Evolutionary conservation across 2,113 vertebrate genomes (phyloP).

Genomic region (Amia ocellicauda): DNA sequence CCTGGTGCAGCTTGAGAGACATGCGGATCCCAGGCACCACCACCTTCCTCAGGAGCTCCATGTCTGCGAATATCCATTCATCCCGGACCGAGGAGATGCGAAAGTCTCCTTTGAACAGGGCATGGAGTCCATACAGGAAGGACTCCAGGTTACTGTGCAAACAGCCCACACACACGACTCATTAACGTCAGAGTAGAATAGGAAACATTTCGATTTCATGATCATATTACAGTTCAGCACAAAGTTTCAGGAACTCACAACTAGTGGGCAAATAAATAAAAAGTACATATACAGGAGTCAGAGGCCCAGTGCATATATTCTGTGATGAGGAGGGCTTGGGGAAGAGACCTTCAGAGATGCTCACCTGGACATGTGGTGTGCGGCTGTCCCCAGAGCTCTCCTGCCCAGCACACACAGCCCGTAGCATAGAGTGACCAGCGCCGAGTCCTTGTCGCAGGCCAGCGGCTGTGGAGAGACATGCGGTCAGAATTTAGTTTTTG

Average conservation of each 20-base stretch:
- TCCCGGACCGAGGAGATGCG: slow-evolving; percentile 95
- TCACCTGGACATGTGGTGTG: slow-evolving; percentile 98
- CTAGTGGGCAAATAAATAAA: no score
- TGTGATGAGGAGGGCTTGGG: no score
- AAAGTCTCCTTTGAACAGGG: slow-evolving; percentile 97
- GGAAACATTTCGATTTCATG: no score
- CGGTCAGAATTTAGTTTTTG: no score
- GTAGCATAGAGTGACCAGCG: slow-evolving; percentile 88
- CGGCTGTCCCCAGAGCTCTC: slow-evolving; percentile 91
- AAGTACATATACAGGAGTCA: no score
- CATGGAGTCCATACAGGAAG: slow-evolving; percentile 94
- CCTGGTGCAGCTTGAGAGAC: slow-evolving; percentile 98
- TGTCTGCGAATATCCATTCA: slow-evolving; percentile 98
- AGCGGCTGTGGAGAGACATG: slow-evolving; percentile 65
- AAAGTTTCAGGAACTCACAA: no score
- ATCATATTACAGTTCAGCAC: background rate
- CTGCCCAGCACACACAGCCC: slow-evolving; percentile 93
- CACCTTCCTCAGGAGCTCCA: slow-evolving; percentile 95
- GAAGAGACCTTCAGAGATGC: no score
- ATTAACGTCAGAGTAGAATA: background rate
- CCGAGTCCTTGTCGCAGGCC: slow-evolving; percentile 87
- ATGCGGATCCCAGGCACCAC: slow-evolving; percentile 97
- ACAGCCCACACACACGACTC: background rate
- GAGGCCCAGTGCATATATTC: no score
- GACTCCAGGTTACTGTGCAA: slow-evolving; percentile 92